A percentile compares a stretch with the other conserved stretches of the same genome.
Conservation (phyloP, 2,113 vertebrate genomes). For the Xiphophorus hellerii region DNA sequence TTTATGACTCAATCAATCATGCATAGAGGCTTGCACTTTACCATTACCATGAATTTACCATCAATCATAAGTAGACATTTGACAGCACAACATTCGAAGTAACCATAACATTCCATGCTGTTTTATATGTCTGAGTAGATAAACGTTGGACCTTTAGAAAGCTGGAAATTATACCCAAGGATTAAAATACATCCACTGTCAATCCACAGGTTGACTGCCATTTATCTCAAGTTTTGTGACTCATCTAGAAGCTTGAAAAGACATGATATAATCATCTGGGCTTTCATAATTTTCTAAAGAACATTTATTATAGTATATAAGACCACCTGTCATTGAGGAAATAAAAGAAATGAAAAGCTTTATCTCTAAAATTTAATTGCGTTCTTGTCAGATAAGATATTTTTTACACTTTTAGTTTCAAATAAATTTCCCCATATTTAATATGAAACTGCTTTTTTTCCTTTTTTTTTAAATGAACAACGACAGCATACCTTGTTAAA, state of each 20-base stretch:
- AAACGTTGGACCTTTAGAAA: neutral
- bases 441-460: constrained; percentile 31
- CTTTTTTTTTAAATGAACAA: constrained; percentile 32
- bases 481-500: constrained; percentile 5
- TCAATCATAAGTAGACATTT: neutral
- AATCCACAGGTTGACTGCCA: neutral
- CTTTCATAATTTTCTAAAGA: neutral
- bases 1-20: too few species aligned
- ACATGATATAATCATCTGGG: neutral
- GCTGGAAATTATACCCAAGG: neutral
- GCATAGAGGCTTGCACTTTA: neutral
- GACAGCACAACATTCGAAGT: neutral
- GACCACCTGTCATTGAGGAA: neutral
- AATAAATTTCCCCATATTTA: constrained; percentile 23
- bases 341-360: too few species aligned
- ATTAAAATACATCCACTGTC: neutral
- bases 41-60: neutral
- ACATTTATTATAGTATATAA: neutral
- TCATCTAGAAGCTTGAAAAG: neutral
- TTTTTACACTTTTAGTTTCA: neutral
- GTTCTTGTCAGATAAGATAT: too few species aligned
- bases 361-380: too few species aligned
- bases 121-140: neutral
- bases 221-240: neutral
- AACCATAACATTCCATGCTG: neutral